Evolutionary conservation across 2,113 vertebrate species (phyloP), one percentile per base, ranked within the genome.

Genomic region (Microtus oregoni): DNA sequence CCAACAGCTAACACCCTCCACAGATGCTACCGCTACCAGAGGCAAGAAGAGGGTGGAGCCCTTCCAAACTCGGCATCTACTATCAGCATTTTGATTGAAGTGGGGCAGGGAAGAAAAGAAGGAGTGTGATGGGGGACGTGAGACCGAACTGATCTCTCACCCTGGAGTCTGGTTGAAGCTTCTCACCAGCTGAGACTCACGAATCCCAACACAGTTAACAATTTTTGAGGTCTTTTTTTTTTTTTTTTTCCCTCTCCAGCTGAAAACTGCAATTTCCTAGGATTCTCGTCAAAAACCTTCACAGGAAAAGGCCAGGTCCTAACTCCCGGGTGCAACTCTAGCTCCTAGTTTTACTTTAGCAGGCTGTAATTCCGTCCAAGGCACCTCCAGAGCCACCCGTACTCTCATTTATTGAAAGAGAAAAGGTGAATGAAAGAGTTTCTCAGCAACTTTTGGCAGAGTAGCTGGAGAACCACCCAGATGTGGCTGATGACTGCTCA

Each of bases 71-170:
- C 0, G 22, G 47, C 30, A 9, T 86, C 47, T 65, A 14, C 20
- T 13, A 22, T 89, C 68, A 90, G 55, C 83, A 44, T 90, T 76
- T 83, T 76, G 89, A 5, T 96, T 68, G 79, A 72, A 55, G 58
- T 24, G 11, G 11, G 19, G 19, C 10, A 20, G 17, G 63, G 19
- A 65, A 85, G n/a, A 85, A 65, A 85, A 85, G 14, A 65, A 85
- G 26, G 38, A 7, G 3, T 7, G 9, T 65, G 14, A 17, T 11
- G 7, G 38, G 58, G 58, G 9, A 30, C 61, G 6, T 12, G 82
- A 65, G 26, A 65, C 17, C 11, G 82, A 65, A 20, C 8, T 1
- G 17, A 2, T 32, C 12, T 30, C 63, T 86, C 41, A 7, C 19
- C 41, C 5, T 68, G 41, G 14, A 11, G 17, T 67, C 61, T 68